Percentiles rank a stretch among this genome's conserved stretches.
These are phyloP conservation scores for Dufourea novaeangliae DNA, from an alignment of 1,140 invertebrate genomes.

Conservation along the genomic window DNA sequence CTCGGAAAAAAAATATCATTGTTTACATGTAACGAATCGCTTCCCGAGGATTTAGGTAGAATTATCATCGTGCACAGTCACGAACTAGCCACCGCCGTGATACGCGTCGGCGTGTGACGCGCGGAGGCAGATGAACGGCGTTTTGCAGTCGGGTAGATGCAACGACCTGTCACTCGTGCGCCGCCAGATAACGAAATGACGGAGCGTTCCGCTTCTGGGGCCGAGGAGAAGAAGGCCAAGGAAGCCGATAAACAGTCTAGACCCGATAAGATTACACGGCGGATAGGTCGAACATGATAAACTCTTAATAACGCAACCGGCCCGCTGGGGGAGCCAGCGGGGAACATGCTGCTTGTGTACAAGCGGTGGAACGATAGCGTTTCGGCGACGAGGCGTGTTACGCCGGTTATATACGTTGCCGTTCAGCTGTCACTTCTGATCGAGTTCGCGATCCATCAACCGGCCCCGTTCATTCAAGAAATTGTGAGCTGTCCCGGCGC, in stretches of 20 bases:
- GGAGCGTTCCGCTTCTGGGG: constrained; percentile 21
- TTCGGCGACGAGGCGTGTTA: constrained; percentile 3
- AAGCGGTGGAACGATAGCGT: constrained; percentile 18
- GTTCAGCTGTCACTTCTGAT: constrained; percentile 23
- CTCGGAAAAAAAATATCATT: constrained; percentile 28
- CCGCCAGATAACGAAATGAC: constrained; percentile 35
- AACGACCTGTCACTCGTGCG: constrained; percentile 37
- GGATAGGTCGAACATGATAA: constrained; percentile 57
- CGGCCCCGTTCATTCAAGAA: constrained; percentile 40
- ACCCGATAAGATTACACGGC: constrained; percentile 53
- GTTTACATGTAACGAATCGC: constrained; percentile 37
- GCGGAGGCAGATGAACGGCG: not conserved
- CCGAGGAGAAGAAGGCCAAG: constrained; percentile 35
- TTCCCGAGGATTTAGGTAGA: constrained; percentile 21
- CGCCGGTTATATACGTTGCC: not conserved
- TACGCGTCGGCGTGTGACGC: not conserved
- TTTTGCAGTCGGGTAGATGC: constrained; percentile 11
- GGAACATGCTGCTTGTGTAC: constrained; percentile 6
- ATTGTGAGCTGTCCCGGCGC: not conserved
- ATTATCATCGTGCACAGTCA: constrained; percentile 33
- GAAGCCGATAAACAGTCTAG: constrained; percentile 58
- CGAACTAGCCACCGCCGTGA: constrained; percentile 18
- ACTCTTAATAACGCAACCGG: constrained; percentile 46
- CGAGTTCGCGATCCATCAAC: constrained; percentile 22
- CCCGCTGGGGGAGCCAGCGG: not conserved